These are phyloP conservation scores for Indicator maculatus DNA, from an alignment of 2,113 vertebrate species.

Conservation along the genomic window DNA sequence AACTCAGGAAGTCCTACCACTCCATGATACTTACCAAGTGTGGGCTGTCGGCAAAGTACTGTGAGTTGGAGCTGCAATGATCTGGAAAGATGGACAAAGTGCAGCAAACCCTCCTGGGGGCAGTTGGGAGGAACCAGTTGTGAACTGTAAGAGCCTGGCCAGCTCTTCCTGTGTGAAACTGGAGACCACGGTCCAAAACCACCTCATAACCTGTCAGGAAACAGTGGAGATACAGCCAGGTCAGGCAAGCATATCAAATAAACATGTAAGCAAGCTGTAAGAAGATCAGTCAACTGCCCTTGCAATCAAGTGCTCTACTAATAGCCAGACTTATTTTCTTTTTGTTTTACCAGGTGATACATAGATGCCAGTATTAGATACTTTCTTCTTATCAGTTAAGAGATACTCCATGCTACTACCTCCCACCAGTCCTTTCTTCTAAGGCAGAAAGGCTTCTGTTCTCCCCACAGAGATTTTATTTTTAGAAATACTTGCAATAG, in stretches of 20 bases:
- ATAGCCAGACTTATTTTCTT: not conserved
- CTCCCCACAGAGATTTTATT: not conserved
- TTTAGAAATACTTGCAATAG: not conserved
- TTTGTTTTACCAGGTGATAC: not conserved
- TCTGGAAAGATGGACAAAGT: constrained; percentile 97
- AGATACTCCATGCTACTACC: not conserved
- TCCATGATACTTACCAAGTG: constrained; percentile 85
- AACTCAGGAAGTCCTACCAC: not conserved
- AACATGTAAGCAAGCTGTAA: not conserved
- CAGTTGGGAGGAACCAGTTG: constrained; percentile 96
- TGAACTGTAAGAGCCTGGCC: constrained; percentile 96
- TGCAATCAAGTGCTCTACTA: not conserved
- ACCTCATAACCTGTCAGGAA: constrained; percentile 92
- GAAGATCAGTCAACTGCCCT: not conserved
- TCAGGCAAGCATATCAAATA: constrained; percentile 20
- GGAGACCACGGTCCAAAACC: constrained; percentile 98
- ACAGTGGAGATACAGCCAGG: not conserved
- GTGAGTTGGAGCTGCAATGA: constrained; percentile 95
- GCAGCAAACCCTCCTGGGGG: constrained; percentile 96
- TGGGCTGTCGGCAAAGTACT: constrained; percentile 97
- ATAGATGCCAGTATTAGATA: not conserved
- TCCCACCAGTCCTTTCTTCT: not conserved
- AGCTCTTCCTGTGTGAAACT: constrained; percentile 98
- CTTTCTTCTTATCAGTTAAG: not conserved
- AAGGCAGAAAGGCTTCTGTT: not conserved